Conservation (phyloP, 2,797 vertebrate genomes). For the Siniperca scherzeri region DNA sequence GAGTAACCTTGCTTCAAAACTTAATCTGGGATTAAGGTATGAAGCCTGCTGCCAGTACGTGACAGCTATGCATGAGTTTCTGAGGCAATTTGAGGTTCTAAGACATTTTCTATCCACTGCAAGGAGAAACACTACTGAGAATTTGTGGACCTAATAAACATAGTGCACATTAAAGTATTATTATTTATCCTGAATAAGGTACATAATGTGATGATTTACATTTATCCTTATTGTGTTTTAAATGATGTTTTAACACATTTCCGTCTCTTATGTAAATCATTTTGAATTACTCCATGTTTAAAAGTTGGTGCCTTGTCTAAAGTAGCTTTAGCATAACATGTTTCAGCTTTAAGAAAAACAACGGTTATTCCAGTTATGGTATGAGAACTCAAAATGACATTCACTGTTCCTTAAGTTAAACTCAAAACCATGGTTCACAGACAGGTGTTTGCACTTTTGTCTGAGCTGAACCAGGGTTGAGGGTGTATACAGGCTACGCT, state of each 20-base stretch:
- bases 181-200: background rate
- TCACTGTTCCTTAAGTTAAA: background rate
- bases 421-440: background rate
- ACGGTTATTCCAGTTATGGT: background rate
- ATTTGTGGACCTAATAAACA: background rate
- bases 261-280: background rate
- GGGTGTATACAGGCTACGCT: background rate
- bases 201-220: background rate
- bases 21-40: constrained; percentile 71
- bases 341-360: background rate
- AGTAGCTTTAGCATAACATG: background rate
- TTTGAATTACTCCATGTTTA: background rate
- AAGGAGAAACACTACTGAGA: constrained; percentile 9
- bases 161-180: background rate
- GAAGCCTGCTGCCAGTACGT: constrained; percentile 45
- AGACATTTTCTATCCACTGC: constrained; percentile 31
- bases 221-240: background rate
- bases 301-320: background rate
- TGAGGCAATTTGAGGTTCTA: constrained; percentile 38
- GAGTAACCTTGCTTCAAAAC: constrained; percentile 62
- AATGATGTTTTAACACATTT: background rate
- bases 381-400: background rate
- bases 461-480: background rate
- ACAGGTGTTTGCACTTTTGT: constrained; percentile 12
- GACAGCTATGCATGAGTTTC: constrained; percentile 50